Base-by-base conservation (phyloP, 2,888 invertebrate species). In the Eupithecia insigniata region DNA sequence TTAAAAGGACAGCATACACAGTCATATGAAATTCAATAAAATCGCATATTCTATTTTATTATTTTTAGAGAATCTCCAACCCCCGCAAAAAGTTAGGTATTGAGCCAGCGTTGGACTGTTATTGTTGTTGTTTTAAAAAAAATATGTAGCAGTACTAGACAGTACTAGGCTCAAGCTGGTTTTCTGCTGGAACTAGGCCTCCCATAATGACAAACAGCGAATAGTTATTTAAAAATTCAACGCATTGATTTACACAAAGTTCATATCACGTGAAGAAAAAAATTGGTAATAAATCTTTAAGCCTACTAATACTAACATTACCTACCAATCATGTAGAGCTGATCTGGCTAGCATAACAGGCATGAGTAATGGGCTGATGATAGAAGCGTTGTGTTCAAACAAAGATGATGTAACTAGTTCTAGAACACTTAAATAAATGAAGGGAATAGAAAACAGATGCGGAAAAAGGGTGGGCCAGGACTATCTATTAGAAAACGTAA, bases 341-440 rank as follows among this genome's bases (percentile, higher is more conserved):
- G 55, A 26, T 14, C 46, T 51, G 46, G 55, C 22, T 55, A 55
- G 12, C 26, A 55, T 55, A 26, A 55, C 55, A 26, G 26, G 26
- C 51, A 55, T 55, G 51, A 55, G 51, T 26, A 55, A 55, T 55
- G 14, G 51, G 4, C 55, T 30, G 60, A 30, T 60, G 28, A 60
- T 28, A 18, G 60, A 30, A 60, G 8, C 28, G 30, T 28, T 58
- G 58, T 60, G 30, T 30, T 60, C 30, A 30, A 30, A 60, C 60
- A 30, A 30, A 60, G 30, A 30, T 30, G 55, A 30, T 60, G 60
- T 30, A 16, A 60, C 18, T 60, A 60, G 60, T 30, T 60, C 7
- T 30, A 60, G 60, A 60, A 14, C 60, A 30, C 60, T 30, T 60
- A 7, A 12, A 10, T 28, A 0, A 8, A 7, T 30, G 30, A 30